phyloP scores from a whole-genome alignment of 2,113 vertebrate genomes.

The Chionis minor region DNA sequence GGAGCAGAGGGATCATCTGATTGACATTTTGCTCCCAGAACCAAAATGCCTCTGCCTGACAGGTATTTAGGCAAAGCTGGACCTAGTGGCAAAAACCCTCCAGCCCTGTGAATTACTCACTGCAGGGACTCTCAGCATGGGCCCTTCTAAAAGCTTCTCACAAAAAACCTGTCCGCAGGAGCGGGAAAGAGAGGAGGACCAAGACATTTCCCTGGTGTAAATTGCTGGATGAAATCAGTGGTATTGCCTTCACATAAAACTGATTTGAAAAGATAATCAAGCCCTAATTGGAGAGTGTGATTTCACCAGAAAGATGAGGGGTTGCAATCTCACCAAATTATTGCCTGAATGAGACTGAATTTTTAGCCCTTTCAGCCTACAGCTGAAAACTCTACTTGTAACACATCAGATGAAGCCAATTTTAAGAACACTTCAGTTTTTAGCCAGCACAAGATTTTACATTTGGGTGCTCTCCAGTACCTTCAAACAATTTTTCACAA shows the following conservation, averaged over 20 bases:
- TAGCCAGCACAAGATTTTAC: neutral
- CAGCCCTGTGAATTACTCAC: neutral
- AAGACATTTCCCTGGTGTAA: neutral
- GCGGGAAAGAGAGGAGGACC: neutral
- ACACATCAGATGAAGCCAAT: neutral
- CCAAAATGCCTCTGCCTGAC: neutral
- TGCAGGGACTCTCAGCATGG: neutral
- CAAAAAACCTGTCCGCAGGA: neutral
- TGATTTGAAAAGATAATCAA: neutral
- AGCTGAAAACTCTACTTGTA: slow-evolving; percentile 4
- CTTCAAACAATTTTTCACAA: slow-evolving; percentile 39
- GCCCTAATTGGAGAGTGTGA: neutral
- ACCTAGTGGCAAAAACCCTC: neutral
- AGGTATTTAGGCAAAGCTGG: neutral
- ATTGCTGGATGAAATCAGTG: neutral
- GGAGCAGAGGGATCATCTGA: neutral
- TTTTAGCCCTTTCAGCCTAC: neutral
- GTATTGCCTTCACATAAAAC: neutral
- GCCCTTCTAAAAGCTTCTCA: neutral
- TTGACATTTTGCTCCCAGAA: neutral
- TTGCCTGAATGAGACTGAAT: neutral
- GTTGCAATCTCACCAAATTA: neutral
- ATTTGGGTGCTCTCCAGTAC: slow-evolving; percentile 38
- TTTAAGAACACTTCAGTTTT: slow-evolving; percentile 16
- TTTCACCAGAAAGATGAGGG: neutral